phyloP scores from a whole-genome alignment of 2,113 vertebrate species.

The Crotalus horridus region DNA sequence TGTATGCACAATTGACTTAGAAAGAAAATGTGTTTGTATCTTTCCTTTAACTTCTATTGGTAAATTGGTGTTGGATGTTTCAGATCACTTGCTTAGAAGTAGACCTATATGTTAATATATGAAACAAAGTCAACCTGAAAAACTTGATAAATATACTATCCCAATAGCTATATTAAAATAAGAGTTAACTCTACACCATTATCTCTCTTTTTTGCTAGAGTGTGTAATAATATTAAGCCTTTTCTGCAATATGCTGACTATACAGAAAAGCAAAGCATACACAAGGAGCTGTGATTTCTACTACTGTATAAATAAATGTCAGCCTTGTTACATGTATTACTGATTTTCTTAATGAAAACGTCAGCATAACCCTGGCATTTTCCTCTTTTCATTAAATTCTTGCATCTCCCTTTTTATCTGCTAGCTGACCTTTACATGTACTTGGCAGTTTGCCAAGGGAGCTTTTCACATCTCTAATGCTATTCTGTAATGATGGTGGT shows the following conservation, averaged over 20 bases:
- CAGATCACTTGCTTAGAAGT: not conserved
- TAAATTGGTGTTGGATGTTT: not conserved
- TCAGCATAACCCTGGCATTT: constrained; percentile 55
- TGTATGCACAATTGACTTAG: not conserved
- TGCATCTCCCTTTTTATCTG: constrained; percentile 34
- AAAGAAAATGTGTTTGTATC: not conserved
- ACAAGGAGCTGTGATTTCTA: constrained; percentile 35
- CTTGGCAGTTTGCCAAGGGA: constrained; percentile 54
- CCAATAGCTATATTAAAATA: not conserved
- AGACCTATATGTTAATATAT: not conserved
- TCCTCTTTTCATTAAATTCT: constrained; percentile 54
- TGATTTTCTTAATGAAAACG: constrained; percentile 65
- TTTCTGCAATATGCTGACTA: constrained; percentile 55
- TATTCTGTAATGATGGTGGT: constrained; percentile 44
- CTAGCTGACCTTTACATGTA: constrained; percentile 49
- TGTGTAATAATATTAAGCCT: constrained; percentile 28
- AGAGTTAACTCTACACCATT: constrained; percentile 42
- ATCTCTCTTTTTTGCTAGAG: not conserved
- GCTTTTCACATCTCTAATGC: constrained; percentile 49
- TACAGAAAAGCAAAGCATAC: constrained; percentile 44
- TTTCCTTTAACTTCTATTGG: not conserved
- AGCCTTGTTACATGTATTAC: constrained; percentile 46
- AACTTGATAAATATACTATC: not conserved
- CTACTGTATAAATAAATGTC: constrained; percentile 51
- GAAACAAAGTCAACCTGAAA: not conserved